A percentile compares a stretch with the other conserved stretches of the same genome.
Evolutionary conservation across 37 sponge, comb jelly and placozoan genomes (phyloP).

Genomic region (Tethya wilhelma): DNA sequence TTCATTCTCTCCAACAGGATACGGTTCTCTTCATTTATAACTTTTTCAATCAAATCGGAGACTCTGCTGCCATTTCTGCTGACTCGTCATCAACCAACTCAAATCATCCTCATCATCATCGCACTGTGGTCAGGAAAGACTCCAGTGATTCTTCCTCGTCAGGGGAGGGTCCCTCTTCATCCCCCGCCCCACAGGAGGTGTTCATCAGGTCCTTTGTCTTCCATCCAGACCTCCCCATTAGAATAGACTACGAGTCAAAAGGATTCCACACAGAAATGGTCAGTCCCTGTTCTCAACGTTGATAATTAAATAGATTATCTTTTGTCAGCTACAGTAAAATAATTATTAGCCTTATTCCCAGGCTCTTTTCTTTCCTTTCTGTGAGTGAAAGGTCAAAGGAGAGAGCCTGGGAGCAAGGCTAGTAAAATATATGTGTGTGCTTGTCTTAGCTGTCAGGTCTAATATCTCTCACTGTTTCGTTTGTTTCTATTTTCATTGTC

Average conservation of each 20-base stretch:
- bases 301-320: too few species aligned
- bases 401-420: too few species aligned
- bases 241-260: constrained; percentile 93
- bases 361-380: too few species aligned
- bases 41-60: constrained; percentile 67
- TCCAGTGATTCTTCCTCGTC: not conserved
- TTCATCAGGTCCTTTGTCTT: constrained; percentile 82
- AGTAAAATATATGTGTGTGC: too few species aligned
- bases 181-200: constrained; percentile 14
- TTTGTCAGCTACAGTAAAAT: not conserved
- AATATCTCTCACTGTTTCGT: too few species aligned
- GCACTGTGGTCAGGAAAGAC: too few species aligned
- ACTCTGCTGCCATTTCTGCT: not conserved
- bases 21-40: constrained; percentile 78
- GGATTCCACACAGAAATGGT: constrained; percentile 75
- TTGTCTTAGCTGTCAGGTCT: too few species aligned
- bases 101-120: not conserved
- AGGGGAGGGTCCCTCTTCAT: not conserved
- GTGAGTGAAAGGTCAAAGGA: too few species aligned
- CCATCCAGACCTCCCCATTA: constrained; percentile 87
- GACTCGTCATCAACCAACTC: not conserved
- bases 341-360: too few species aligned
- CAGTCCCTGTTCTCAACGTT: too few species aligned
- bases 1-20: constrained; percentile 64
- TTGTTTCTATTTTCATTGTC: too few species aligned